phyloP scores from a whole-genome alignment of 1,140 invertebrate species.

The Tribolium madens region DNA sequence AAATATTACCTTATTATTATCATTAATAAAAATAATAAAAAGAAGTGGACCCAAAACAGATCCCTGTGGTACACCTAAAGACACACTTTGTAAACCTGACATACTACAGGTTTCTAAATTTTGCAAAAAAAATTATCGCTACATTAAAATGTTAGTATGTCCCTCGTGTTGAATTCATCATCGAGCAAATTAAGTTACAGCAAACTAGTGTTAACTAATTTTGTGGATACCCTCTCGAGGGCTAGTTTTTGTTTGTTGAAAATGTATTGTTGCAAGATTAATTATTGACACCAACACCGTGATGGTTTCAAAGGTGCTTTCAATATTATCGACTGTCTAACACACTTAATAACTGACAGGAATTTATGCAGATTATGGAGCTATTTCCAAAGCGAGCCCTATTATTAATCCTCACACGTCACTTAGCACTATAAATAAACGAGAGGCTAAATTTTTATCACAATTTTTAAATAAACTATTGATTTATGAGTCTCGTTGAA shows the following conservation, averaged over 20 bases:
- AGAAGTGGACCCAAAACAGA: too few species aligned
- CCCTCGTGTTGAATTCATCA: background rate
- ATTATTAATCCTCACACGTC: background rate
- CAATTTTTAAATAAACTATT: background rate
- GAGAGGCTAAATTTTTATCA: background rate
- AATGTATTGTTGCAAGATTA: slow-evolving; percentile 3
- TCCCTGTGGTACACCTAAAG: too few species aligned
- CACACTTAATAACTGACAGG: slow-evolving; percentile 13
- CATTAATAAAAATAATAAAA: too few species aligned
- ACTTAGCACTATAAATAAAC: background rate
- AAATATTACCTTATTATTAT: too few species aligned
- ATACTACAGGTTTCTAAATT: too few species aligned
- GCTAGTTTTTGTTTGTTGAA: background rate
- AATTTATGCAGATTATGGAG: background rate
- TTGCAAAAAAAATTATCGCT: too few species aligned
- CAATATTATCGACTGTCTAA: background rate
- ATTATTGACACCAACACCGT: slow-evolving; percentile 7
- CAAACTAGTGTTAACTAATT: background rate
- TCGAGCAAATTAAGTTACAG: background rate
- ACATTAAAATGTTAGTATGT: background rate
- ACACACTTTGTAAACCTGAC: too few species aligned
- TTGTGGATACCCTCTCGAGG: too few species aligned
- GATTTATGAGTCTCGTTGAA: background rate
- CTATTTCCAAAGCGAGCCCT: background rate
- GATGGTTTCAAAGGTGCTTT: slow-evolving; percentile 12